Evolutionary conservation across 2,113 vertebrate species (phyloP).

Genomic region (Elaphurus davidianus): DNA sequence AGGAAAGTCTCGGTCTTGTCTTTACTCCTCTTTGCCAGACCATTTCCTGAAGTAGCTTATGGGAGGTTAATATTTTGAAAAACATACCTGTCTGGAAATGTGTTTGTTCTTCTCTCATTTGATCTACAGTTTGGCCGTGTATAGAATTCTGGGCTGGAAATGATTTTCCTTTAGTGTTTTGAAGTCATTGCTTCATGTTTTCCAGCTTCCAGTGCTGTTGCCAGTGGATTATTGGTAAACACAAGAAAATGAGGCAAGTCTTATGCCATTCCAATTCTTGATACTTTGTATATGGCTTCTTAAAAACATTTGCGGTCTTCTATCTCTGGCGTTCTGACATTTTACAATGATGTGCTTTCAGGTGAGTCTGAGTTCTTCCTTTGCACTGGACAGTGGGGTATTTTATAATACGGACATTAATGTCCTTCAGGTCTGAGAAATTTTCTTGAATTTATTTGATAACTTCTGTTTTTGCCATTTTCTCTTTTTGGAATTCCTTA

Average conservation of each 20-base stretch:
- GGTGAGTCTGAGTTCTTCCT: not conserved
- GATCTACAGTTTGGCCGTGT: not conserved
- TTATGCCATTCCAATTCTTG: not conserved
- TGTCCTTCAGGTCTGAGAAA: not conserved
- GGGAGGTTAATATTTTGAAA: not conserved
- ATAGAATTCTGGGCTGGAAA: not conserved
- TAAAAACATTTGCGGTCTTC: not conserved
- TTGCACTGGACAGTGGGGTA: not conserved
- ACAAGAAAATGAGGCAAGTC: not conserved
- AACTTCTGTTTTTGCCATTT: not conserved
- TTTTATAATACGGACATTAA: not conserved
- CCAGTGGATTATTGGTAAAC: not conserved
- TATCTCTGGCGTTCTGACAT: not conserved
- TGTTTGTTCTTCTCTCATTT: not conserved
- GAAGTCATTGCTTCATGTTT: not conserved
- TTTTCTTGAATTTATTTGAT: not conserved
- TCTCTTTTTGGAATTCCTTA: not conserved
- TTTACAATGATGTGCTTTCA: not conserved
- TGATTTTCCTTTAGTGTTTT: not conserved
- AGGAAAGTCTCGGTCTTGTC: not conserved
- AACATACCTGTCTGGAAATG: not conserved
- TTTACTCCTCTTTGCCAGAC: not conserved
- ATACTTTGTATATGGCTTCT: not conserved
- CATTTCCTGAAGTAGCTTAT: not conserved
- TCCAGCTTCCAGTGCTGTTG: not conserved